Evolutionary conservation across 2,797 vertebrate genomes (phyloP).

Genomic region (Alosa sapidissima): DNA sequence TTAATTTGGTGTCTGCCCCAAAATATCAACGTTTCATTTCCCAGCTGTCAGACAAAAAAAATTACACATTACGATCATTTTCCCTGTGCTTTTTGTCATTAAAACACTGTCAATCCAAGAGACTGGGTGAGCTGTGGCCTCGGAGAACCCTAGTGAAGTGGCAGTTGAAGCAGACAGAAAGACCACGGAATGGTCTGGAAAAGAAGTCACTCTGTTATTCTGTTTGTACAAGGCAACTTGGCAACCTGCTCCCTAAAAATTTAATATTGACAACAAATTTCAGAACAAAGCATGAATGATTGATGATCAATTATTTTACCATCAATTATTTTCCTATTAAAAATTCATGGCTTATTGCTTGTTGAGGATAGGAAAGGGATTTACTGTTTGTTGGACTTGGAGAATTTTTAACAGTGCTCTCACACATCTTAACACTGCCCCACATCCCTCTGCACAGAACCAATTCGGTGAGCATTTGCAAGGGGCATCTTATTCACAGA

Average conservation of each 20-base stretch:
- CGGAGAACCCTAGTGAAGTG: neutral
- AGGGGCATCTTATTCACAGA: neutral
- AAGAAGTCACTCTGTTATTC: neutral
- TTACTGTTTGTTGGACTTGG: neutral
- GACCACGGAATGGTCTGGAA: neutral
- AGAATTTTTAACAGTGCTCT: neutral
- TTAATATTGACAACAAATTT: neutral
- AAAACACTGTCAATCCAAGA: conserved; percentile 32
- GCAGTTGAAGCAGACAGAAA: neutral
- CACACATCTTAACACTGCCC: neutral
- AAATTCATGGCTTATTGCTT: neutral
- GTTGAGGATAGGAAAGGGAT: neutral
- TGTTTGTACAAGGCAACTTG: neutral
- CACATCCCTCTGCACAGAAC: neutral
- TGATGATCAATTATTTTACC: neutral
- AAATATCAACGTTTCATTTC: conserved; percentile 39
- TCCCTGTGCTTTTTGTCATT: conserved; percentile 32
- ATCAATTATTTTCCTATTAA: neutral
- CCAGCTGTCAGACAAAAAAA: conserved; percentile 34
- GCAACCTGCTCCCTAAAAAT: neutral
- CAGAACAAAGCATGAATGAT: neutral
- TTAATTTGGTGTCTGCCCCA: conserved; percentile 30
- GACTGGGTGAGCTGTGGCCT: conserved; percentile 20
- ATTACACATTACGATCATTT: conserved; percentile 28
- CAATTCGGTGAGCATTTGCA: neutral